Conservation (phyloP, 1,140 invertebrate genomes). For the Drosophila azteca region DNA sequence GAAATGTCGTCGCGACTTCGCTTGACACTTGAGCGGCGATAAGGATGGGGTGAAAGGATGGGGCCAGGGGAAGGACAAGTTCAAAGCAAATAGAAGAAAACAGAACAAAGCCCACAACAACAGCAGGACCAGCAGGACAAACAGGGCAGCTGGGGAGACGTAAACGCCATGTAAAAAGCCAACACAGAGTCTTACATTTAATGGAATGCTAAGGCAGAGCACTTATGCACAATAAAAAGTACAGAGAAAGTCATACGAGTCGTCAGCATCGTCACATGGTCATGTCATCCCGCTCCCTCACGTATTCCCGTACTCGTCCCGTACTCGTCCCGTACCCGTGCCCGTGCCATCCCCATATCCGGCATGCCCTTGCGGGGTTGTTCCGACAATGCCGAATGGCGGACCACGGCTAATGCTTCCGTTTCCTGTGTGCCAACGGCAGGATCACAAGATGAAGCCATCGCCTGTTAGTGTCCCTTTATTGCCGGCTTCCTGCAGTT, state of each 20-base stretch:
- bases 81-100: constrained; percentile 53
- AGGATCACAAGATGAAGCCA: constrained; percentile 10
- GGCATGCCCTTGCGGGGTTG: neutral
- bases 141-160: constrained; percentile 10
- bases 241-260: constrained; percentile 31
- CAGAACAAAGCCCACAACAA: constrained; percentile 28
- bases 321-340: neutral
- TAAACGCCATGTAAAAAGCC: neutral
- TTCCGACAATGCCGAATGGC: constrained; percentile 16
- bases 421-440: constrained; percentile 38
- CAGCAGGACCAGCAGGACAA: constrained; percentile 14
- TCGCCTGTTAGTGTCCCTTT: constrained; percentile 50
- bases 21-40: constrained; percentile 47
- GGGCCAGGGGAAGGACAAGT: constrained; percentile 35
- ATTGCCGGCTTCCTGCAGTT: constrained; percentile 71
- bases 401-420: constrained; percentile 57
- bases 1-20: constrained; percentile 36
- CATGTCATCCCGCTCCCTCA: neutral
- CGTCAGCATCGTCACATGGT: constrained; percentile 42
- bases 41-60: constrained; percentile 12
- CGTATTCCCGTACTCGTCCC: neutral
- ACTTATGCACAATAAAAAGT: constrained; percentile 62
- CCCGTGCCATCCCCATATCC: neutral
- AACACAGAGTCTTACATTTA: constrained; percentile 32
- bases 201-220: constrained; percentile 53